Base-by-base conservation (phyloP, 2,113 vertebrate species). In the Panurus biarmicus region DNA sequence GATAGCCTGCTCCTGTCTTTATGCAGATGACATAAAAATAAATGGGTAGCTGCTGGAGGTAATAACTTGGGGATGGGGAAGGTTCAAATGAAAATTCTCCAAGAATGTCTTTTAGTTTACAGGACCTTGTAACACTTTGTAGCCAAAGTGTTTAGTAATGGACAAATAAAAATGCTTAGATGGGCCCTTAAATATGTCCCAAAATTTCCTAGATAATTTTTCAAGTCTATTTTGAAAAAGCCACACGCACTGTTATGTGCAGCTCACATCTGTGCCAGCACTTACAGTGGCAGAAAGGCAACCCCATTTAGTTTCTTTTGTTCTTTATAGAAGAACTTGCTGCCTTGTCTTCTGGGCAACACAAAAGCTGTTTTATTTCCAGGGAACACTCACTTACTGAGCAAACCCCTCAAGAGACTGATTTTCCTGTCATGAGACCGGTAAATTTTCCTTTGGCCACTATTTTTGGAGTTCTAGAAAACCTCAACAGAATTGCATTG, bases 281-380 rank as follows among this genome's bases (percentile, higher is more conserved):
- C 53, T 82, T 74, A 72, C 78, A 70, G 35, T 29, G 42, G 45
- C 23, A 73, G 58, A 58, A 91, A 94, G 38, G 74, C 66, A 73
- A 48, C 42, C 22, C 45, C 38, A 50, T 76, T 79, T 54, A 29
- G 65, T 75, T 93, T 36, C 60, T 77, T 90, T 91, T 96, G 60
- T 95, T 85, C 54, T 87, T 79, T 65, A n/a, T 29, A 2, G 8
- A 47, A 88, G 66, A 78, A 76, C 78, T 94, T 66, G 40, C 74
- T 87, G 84, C 85, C 87, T 95, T 69, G 26, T 92, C 83, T 93
- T 86, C 42, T 57, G 65, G 61, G 44, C 42, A 85, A 18, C 33
- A 85, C 67, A 85, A 93, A 87, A 95, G 71, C 66, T 44, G 28
- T 73, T 89, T 94, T 67, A 76, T 74, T 95, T 62, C 80, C 60